phyloP scores from a whole-genome alignment of 2,797 vertebrate species.

The Mico argentatus region DNA sequence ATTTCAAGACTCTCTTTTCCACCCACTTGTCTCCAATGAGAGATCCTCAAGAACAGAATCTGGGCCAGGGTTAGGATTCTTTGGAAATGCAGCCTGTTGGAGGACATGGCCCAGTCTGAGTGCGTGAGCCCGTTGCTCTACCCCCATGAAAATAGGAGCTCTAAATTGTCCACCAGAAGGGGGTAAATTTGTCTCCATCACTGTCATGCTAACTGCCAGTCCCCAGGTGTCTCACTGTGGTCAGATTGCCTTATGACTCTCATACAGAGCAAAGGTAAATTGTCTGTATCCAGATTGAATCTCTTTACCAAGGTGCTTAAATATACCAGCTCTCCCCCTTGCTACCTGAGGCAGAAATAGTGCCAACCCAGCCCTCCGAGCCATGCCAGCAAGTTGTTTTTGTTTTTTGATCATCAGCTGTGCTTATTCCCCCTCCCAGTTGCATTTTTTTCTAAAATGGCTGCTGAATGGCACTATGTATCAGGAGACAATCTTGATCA shows the following conservation, averaged over 20 bases:
- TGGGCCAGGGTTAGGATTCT: not conserved
- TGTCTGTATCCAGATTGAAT: not conserved
- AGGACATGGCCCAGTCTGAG: no score
- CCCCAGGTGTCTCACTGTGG: not conserved
- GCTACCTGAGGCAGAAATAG: not conserved
- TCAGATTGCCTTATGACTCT: not conserved
- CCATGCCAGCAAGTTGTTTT: not conserved
- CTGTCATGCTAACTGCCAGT: fast-evolving
- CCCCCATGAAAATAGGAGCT: fast-evolving
- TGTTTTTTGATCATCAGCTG: not conserved
- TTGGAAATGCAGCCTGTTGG: not conserved
- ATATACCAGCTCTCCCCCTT: not conserved
- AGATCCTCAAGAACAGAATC: not conserved
- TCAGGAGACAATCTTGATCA: constrained; percentile 3
- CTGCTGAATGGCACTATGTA: not conserved
- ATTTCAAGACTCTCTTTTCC: not conserved
- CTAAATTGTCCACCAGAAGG: not conserved
- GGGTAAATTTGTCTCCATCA: fast-evolving
- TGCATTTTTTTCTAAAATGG: constrained; percentile 15
- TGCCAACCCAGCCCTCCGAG: not conserved
- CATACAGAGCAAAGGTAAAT: not conserved
- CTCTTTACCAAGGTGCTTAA: not conserved
- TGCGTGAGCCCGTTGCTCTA: fast-evolving
- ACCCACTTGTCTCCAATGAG: not conserved
- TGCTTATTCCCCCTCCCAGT: not conserved